Evolutionary conservation across 2,888 invertebrate species (phyloP).

Genomic region (Panorpa germanica): DNA sequence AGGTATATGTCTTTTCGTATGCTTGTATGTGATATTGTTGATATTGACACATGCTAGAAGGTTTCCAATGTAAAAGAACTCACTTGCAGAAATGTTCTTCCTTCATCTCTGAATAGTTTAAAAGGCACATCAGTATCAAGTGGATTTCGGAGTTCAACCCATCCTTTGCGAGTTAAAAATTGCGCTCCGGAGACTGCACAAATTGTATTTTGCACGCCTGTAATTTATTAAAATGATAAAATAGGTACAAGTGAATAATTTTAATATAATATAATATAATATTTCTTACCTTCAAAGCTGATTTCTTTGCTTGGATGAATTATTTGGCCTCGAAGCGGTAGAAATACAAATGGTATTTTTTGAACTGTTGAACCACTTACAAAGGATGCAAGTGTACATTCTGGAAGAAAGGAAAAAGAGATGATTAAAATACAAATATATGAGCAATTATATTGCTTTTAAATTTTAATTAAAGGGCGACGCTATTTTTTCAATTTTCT

Average conservation of each 20-base stretch:
- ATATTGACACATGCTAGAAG: background rate
- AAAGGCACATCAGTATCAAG: constrained; percentile 64
- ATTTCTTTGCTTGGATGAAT: constrained; percentile 78
- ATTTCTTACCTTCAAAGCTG: constrained; percentile 53
- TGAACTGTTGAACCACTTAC: constrained; percentile 47
- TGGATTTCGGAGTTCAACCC: constrained; percentile 61
- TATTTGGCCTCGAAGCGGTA: constrained; percentile 72
- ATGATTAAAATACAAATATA: constrained; percentile 11
- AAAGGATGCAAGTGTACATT: constrained; percentile 66
- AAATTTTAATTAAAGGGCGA: no score
- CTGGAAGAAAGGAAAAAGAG: constrained; percentile 28
- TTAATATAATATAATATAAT: no score
- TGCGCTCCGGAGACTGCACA: constrained; percentile 76
- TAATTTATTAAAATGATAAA: constrained; percentile 10
- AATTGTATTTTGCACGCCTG: constrained; percentile 60
- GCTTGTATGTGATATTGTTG: constrained; percentile 2
- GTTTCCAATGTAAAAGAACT: constrained; percentile 11
- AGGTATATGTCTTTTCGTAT: background rate
- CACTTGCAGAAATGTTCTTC: constrained; percentile 64
- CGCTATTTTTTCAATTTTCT: no score
- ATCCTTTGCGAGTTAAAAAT: constrained; percentile 59
- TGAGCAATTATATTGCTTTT: no score
- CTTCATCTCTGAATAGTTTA: constrained; percentile 58
- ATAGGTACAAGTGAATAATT: constrained; percentile 3
- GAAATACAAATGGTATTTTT: constrained; percentile 68